phyloP scores from a whole-genome alignment of 2,888 invertebrate species.

The Notodonta dromedarius region DNA sequence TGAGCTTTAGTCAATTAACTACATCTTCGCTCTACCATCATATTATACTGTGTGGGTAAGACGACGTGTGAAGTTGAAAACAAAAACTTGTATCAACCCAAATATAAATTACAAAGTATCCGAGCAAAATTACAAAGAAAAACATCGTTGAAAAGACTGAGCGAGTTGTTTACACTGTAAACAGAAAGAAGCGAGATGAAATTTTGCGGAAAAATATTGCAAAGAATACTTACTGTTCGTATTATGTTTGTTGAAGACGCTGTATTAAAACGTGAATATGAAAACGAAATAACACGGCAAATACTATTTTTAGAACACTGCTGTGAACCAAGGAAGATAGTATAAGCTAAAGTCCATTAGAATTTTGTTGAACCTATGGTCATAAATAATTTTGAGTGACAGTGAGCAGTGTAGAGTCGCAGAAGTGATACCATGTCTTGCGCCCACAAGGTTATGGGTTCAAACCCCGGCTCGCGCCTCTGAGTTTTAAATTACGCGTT shows the following conservation, averaged over 20 bases:
- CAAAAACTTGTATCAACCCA: not conserved
- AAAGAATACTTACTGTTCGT: not conserved
- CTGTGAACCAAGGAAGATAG: no score
- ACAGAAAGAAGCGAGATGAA: conserved; percentile 5
- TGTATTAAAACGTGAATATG: conserved; percentile 3
- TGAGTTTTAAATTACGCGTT: no score
- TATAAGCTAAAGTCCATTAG: no score
- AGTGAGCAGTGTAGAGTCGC: no score
- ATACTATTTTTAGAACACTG: no score
- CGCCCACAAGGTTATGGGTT: no score
- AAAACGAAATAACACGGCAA: not conserved
- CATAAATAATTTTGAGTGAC: no score
- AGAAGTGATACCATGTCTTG: no score
- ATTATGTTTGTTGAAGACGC: conserved; percentile 4
- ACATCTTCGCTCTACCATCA: no score
- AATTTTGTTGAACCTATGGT: no score
- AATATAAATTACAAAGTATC: conserved; percentile 4
- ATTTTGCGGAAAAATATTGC: conserved; percentile 8
- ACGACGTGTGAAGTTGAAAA: not conserved
- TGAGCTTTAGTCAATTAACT: no score
- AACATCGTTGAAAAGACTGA: conserved; percentile 6
- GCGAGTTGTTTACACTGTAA: conserved; percentile 6
- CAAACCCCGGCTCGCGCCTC: no score
- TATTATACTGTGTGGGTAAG: not conserved
- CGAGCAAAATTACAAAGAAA: conserved; percentile 6